Evolutionary conservation across 2,113 vertebrate species (phyloP), one percentile per base, ranked within the genome.

Genomic region (Triplophysa siluroides): DNA sequence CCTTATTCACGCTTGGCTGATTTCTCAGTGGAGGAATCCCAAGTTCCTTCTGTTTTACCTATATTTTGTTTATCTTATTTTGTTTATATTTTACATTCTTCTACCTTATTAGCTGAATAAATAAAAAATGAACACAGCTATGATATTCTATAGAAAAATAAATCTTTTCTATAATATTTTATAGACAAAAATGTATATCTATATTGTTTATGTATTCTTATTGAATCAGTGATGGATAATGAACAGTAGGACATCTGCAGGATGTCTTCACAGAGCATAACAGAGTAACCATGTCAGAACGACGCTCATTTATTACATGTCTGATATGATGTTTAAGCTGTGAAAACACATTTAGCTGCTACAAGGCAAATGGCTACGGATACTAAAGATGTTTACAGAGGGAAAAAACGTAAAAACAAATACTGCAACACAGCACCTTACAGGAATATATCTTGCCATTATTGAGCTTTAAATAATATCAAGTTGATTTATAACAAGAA

Each of bases 1-100:
- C 79, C 69, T 54, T 80, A 43, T 77, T 85, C 69, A 72, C 62
- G 63, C 81, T 75, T 33, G 62, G 63, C 63, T 78, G 70, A 19
- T 76, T 52, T 73, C 61, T 78, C 75, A 60, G 29, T 78, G 45
- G 58, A 75, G 74, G 67, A 81, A 79, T 75, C 77, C 65, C 60
- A 50, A 66, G 26, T 29, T 67, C 47, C 43, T 21, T 11, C 62
- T 66, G 8, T 24, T 11, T 47, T 45, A 10, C 16, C 41, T 64
- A 52, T 45, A 9, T 62, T 77, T 78, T 60, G 41, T 54, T 65
- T 67, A 26, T 61, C 19, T 41, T 26, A 61, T 73, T 47, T 41
- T 19, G 54, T 45, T 67, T 41, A 24, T 50, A 0, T 45, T 45
- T 45, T 45, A 4, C 68, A 18, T 26, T 10, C 45, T 60, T 69